Percentiles rank a stretch among this genome's conserved stretches.
phyloP scores from a whole-genome alignment of 2,113 vertebrate genomes.

The Setophaga petechia region DNA sequence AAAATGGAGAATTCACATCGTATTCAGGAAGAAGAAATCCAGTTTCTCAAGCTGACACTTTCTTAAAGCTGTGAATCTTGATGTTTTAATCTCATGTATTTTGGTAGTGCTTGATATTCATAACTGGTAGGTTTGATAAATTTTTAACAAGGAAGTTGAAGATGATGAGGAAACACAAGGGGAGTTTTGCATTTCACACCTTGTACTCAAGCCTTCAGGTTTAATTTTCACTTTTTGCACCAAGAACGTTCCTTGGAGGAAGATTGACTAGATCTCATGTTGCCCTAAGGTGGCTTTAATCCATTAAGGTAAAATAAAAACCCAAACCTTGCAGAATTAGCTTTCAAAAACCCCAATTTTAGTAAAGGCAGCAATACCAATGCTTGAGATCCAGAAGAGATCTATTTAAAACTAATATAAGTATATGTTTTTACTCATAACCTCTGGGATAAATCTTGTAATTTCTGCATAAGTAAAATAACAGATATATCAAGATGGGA shows the following conservation, averaged over 20 bases:
- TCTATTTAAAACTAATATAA: slow-evolving; percentile 5
- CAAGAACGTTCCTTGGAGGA: not conserved
- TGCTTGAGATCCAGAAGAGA: not conserved
- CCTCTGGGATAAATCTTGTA: not conserved
- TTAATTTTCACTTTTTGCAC: slow-evolving; percentile 69
- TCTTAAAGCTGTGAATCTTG: slow-evolving; percentile 59
- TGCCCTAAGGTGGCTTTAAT: not conserved
- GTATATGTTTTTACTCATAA: slow-evolving; percentile 2
- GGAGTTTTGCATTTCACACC: slow-evolving; percentile 47
- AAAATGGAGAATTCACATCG: slow-evolving; percentile 26
- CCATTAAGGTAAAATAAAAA: not conserved
- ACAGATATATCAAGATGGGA: not conserved
- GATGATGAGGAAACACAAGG: slow-evolving; percentile 51
- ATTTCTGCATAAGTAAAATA: slow-evolving; percentile 2
- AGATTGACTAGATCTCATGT: not conserved
- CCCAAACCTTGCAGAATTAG: not conserved
- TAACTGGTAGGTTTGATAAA: slow-evolving; percentile 65
- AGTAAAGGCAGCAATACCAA: not conserved
- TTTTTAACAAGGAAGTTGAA: slow-evolving; percentile 71
- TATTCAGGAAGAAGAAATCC: slow-evolving; percentile 20
- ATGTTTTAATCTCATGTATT: slow-evolving; percentile 74
- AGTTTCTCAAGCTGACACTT: slow-evolving; percentile 49
- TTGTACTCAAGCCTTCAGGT: slow-evolving; percentile 44
- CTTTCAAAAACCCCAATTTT: not conserved
- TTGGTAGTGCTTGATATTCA: slow-evolving; percentile 64